Percentiles rank a stretch among this genome's conserved stretches.
phyloP scores from a whole-genome alignment of 2,888 invertebrate genomes.

The Cerastis rubricosa region DNA sequence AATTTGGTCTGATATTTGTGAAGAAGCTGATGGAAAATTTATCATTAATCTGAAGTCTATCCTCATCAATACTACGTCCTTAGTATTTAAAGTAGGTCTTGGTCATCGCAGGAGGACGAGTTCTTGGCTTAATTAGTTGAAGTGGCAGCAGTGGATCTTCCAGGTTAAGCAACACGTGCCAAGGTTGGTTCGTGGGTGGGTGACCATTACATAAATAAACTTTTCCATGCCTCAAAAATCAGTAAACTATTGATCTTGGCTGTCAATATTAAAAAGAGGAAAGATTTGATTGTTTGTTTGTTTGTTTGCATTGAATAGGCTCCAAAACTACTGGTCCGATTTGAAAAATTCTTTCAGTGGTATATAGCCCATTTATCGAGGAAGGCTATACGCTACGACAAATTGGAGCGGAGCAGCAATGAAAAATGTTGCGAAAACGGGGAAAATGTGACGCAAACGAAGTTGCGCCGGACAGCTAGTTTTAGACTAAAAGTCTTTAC shows the following conservation, averaged over 20 bases:
- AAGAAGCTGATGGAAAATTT: slow-evolving; percentile 16
- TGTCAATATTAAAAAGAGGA: too few species aligned
- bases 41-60: neutral
- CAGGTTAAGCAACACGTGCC: neutral
- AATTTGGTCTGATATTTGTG: slow-evolving; percentile 14
- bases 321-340: too few species aligned
- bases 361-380: too few species aligned
- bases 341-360: too few species aligned
- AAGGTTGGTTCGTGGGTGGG: neutral
- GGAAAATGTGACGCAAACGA: too few species aligned
- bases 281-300: too few species aligned
- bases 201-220: neutral
- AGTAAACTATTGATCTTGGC: neutral
- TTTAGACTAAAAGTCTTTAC: neutral
- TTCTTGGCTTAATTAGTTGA: neutral
- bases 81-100: neutral
- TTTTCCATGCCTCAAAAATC: neutral
- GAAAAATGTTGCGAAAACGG: too few species aligned
- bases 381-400: too few species aligned
- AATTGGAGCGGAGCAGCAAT: too few species aligned
- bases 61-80: neutral
- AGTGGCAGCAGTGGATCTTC: neutral
- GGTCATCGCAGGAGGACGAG: neutral
- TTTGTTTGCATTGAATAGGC: too few species aligned
- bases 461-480: too few species aligned